phyloP scores from a whole-genome alignment of 2,888 invertebrate species.

The Stegana nigrithorax region DNA sequence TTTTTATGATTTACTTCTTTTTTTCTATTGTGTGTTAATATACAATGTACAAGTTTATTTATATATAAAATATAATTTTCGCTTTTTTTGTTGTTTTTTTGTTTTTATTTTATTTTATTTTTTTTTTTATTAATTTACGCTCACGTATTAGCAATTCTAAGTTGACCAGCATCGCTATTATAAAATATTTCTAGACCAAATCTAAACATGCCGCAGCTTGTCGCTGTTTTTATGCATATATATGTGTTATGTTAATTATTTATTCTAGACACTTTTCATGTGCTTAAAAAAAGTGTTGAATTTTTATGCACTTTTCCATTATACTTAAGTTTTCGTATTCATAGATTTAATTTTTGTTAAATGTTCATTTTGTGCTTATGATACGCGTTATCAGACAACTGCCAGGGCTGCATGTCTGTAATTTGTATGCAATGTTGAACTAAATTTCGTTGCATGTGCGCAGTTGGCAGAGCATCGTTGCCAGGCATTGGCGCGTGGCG shows the following conservation, averaged over 20 bases:
- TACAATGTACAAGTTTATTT: constrained; percentile 1
- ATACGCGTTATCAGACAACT: neutral
- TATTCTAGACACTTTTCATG: neutral
- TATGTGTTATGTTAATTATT: constrained; percentile 26
- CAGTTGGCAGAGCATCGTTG: too few species aligned
- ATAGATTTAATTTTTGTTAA: neutral
- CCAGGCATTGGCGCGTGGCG: neutral
- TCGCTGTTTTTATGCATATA: neutral
- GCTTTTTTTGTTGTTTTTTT: neutral
- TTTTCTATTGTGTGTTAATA: neutral
- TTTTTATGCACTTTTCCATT: too few species aligned
- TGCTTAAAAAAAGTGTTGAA: neutral
- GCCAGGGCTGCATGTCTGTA: neutral
- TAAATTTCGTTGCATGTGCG: neutral
- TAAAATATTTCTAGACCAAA: constrained; percentile 1
- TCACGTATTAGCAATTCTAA: constrained; percentile 20
- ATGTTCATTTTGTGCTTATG: neutral
- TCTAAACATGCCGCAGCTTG: neutral
- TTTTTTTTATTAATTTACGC: constrained; percentile 1
- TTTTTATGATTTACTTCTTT: neutral
- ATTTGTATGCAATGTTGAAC: too few species aligned
- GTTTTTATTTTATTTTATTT: constrained; percentile 29
- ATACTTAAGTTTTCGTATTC: neutral
- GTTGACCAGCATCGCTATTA: constrained; percentile 56
- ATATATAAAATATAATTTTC: too few species aligned